Evolutionary conservation across 2,888 invertebrate genomes (phyloP).

Genomic region (Hydrotaea diabolus): DNA sequence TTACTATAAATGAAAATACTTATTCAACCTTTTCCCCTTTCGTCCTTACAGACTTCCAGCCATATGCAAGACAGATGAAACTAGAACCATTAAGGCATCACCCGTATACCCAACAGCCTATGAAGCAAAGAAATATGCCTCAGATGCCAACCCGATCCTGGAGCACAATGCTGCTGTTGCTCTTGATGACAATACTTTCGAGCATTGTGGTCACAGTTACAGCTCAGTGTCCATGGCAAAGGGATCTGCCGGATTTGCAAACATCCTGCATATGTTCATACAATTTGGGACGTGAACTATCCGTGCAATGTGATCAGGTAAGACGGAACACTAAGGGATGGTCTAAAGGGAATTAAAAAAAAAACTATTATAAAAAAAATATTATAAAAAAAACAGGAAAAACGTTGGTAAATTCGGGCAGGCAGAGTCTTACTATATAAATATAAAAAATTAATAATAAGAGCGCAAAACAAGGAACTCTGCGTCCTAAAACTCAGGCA

Average conservation of each 20-base stretch:
- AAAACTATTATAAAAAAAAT: no score
- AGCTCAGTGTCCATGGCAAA: constrained; percentile 93
- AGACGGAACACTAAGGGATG: no score
- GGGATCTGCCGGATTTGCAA: constrained; percentile 87
- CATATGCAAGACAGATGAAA: constrained; percentile 60
- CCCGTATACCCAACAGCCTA: constrained; percentile 1
- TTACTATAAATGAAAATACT: no score
- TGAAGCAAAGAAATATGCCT: constrained; percentile 10
- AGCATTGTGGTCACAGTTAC: constrained; percentile 56
- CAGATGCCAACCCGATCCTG: constrained; percentile 14
- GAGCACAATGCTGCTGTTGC: constrained; percentile 21
- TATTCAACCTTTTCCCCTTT: not conserved
- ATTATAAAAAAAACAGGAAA: no score
- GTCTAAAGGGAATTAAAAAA: no score
- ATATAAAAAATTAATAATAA: no score
- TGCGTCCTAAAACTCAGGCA: no score
- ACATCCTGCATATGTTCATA: constrained; percentile 93
- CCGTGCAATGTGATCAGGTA: constrained; percentile 93
- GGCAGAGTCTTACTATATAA: no score
- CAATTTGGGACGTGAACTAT: constrained; percentile 91
- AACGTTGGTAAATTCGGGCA: no score
- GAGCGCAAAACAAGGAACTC: no score
- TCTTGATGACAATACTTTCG: constrained; percentile 59
- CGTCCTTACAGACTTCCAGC: constrained; percentile 51
- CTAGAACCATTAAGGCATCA: constrained; percentile 17